Evolutionary conservation across 1,140 invertebrate species (phyloP).

Genomic region (Saxidomus purpurata): DNA sequence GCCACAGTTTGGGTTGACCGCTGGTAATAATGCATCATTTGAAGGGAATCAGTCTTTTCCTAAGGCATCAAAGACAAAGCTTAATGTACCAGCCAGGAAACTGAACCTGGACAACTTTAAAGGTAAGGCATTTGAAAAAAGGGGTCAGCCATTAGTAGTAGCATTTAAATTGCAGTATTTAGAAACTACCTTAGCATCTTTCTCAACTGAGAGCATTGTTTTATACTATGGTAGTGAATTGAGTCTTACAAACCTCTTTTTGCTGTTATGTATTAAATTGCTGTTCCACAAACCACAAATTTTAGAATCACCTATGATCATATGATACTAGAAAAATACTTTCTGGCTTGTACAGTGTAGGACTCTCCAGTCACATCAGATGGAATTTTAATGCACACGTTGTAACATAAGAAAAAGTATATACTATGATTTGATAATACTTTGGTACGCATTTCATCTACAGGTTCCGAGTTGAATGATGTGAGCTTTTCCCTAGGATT

Average conservation of each 20-base stretch:
- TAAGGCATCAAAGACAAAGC: slow-evolving; percentile 61
- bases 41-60: slow-evolving; percentile 85
- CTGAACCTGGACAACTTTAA: slow-evolving; percentile 58
- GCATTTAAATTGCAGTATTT: slow-evolving; percentile 14
- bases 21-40: slow-evolving; percentile 77
- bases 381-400: too few species aligned
- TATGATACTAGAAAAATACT: too few species aligned
- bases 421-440: too few species aligned
- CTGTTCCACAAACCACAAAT: too few species aligned
- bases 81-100: background rate
- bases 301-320: too few species aligned
- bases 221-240: background rate
- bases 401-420: too few species aligned
- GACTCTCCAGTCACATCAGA: too few species aligned
- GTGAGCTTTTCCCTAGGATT: slow-evolving; percentile 76
- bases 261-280: too few species aligned
- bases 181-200: background rate
- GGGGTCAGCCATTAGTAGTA: too few species aligned
- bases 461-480: slow-evolving; percentile 80
- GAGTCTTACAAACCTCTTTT: background rate
- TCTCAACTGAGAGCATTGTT: background rate
- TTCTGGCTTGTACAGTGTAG: too few species aligned
- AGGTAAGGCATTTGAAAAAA: slow-evolving; percentile 20
- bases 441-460: background rate
- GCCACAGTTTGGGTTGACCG: slow-evolving; percentile 76